Evolutionary conservation across 2,888 invertebrate species (phyloP), one percentile per base, ranked within the genome.

Genomic region (Dermolepida albohirtum): DNA sequence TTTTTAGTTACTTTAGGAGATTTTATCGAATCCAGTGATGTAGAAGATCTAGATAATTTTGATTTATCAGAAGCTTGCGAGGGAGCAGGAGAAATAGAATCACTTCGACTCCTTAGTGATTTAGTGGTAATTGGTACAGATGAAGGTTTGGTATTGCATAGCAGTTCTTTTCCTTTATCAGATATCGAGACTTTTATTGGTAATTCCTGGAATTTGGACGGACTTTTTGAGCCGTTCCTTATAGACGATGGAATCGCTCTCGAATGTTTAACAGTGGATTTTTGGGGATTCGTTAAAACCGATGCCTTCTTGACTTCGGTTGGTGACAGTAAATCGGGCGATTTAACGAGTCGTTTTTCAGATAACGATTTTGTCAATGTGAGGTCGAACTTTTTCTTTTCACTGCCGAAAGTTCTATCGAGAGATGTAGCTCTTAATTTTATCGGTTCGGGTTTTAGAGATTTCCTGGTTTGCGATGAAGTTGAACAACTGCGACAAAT

Each of bases 281-380:
- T 57, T n/a, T n/a, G 74, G 65, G 65, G 67, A 73, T 27, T 72
- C 7, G 51, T 55, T 10, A 62, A 17, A 39, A 52, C 41, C 11
- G 59, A 62, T 11, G 73, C 64, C 67, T 67, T 62, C 64, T 86
- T 86, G 0, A 88, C 88, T 76, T 89, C 88, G 27, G 85, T 85
- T 0, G 89, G 87, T 0, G 89, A 88, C 44, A 87, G 81, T 4
- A 90, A 77, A 65, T 87, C 87, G 0, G 88, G 86, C 39, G 89
- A 84, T 72, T 83, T 83, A 55, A 83, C 80, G 34, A 80, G 44
- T n/a, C 59, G 68, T 70, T 71, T 71, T 17, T 76, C 77, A n/a
- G 68, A 47, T 34, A 71, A 69, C 5, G 73, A 66, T 67, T 77
- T 76, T 2, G 78, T 76, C 27, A 80, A 67, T 47, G 79, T 79